Base-by-base conservation (phyloP, 2,888 invertebrate species). In the Xestia c-nigrum region DNA sequence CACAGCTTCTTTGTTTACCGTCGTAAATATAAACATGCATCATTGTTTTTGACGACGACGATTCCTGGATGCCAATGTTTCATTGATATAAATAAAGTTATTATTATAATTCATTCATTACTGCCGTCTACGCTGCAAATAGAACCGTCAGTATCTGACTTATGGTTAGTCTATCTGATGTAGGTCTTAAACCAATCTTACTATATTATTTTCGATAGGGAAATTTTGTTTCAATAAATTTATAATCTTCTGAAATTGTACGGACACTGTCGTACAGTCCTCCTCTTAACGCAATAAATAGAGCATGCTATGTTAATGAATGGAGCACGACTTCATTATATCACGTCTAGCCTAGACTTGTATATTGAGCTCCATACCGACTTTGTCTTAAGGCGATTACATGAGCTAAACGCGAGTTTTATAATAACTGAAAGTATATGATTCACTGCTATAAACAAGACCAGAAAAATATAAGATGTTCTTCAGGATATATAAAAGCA, bases 11-110 rank as follows among this genome's bases (percentile, higher is more conserved):
- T 85, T 78, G 73, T 78, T 75, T 74, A 79, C 46, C 24, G 61
- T 61, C n/a, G 31, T 67, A 83, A 80, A 81, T 83, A 72, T 75
- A 82, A 74, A 78, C 59, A 72, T 81, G 67, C 81, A 78, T 87
- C 79, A 83, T 77, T 83, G 79, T 79, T 79, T 78, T 81, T 72
- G 67, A 77, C 72, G 59, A 71, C 66, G 43, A 64, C 64, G 67
- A 74, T 72, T 84, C 72, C 52, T 76, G 57, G 80, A 78, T 61
- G 55, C 47, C 64, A 46, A 57, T 76, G 74, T 74, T 80, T 79
- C 81, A 79, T 76, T 76, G 68, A 74, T 76, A 76, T 78, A 75
- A 80, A 85, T 75, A 81, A 76, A 65, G 21, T 80, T 55, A 59
- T 57, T 24, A 31, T 31, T 52, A 7, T 61, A 76, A 71, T 70